phyloP scores from a whole-genome alignment of 1,140 invertebrate species.

The Cydia pomonella region DNA sequence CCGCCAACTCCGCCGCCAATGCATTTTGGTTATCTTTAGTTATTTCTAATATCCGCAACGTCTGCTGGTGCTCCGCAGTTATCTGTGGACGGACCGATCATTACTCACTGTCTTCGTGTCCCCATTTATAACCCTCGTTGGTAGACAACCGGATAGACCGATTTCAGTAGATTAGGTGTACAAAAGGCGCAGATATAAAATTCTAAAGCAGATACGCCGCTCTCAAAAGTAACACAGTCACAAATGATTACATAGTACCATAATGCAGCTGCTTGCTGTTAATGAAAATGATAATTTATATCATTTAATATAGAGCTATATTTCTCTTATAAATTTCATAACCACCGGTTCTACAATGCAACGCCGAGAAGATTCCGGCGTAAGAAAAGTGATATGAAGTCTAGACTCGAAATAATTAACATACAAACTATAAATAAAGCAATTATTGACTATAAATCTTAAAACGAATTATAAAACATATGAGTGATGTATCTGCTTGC shows the following conservation, averaged over 20 bases:
- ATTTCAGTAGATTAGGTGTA: conserved; percentile 5
- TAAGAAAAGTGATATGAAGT: too few relatives aligned
- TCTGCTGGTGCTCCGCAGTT: conserved; percentile 93
- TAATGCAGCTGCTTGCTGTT: too few relatives aligned
- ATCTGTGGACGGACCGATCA: conserved; percentile 72
- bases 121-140: conserved; percentile 21
- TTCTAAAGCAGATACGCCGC: too few relatives aligned
- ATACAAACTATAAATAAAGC: neutral
- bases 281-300: too few relatives aligned
- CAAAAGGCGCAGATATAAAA: neutral
- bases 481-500: neutral
- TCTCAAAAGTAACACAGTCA: too few relatives aligned
- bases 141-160: neutral
- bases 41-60: conserved; percentile 89
- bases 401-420: too few relatives aligned
- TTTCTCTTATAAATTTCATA: too few relatives aligned
- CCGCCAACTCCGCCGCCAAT: conserved; percentile 92
- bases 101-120: conserved; percentile 24
- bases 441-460: neutral
- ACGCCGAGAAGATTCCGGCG: too few relatives aligned
- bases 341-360: too few relatives aligned
- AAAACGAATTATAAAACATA: neutral
- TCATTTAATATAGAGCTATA: too few relatives aligned
- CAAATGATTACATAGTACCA: too few relatives aligned
- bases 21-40: conserved; percentile 95